phyloP scores from a whole-genome alignment of 1,140 invertebrate species.

The Hydropsyche tenuis region DNA sequence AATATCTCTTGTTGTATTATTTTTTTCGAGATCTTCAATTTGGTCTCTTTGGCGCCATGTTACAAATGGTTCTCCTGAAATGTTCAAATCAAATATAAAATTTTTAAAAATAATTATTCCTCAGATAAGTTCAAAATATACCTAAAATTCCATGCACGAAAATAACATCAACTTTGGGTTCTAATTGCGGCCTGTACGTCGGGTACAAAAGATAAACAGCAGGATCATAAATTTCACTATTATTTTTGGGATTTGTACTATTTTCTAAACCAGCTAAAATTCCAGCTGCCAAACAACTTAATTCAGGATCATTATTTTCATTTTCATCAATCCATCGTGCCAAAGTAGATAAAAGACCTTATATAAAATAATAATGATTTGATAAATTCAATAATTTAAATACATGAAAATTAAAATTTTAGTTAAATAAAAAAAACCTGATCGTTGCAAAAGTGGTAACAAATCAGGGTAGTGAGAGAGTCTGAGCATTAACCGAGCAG shows the following conservation, averaged over 20 bases:
- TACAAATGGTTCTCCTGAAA: slow-evolving; percentile 48
- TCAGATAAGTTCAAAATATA: slow-evolving; percentile 24
- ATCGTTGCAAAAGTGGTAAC: slow-evolving; percentile 41
- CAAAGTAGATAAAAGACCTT: slow-evolving; percentile 42
- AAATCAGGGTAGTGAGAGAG: slow-evolving; percentile 37
- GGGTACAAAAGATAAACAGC: slow-evolving; percentile 46
- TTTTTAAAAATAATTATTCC: slow-evolving; percentile 11
- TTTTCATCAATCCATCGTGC: slow-evolving; percentile 37
- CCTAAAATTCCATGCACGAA: slow-evolving; percentile 47
- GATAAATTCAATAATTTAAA: too few species aligned
- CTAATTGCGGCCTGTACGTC: slow-evolving; percentile 12
- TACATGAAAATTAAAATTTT: background rate
- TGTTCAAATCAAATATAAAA: slow-evolving; percentile 21
- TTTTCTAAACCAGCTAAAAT: slow-evolving; percentile 39
- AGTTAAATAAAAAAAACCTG: slow-evolving; percentile 38
- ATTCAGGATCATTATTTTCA: slow-evolving; percentile 36
- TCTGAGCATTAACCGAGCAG: slow-evolving; percentile 39
- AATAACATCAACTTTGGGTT: slow-evolving; percentile 41
- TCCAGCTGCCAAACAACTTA: slow-evolving; percentile 45
- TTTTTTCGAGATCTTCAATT: slow-evolving; percentile 20
- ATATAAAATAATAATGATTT: background rate
- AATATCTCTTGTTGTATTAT: background rate
- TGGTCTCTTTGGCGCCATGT: slow-evolving; percentile 48
- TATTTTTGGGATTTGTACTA: background rate
- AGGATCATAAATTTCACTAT: slow-evolving; percentile 34